Evolutionary conservation across 1,140 invertebrate species (phyloP).

Genomic region (Ceratosolen solmsi): DNA sequence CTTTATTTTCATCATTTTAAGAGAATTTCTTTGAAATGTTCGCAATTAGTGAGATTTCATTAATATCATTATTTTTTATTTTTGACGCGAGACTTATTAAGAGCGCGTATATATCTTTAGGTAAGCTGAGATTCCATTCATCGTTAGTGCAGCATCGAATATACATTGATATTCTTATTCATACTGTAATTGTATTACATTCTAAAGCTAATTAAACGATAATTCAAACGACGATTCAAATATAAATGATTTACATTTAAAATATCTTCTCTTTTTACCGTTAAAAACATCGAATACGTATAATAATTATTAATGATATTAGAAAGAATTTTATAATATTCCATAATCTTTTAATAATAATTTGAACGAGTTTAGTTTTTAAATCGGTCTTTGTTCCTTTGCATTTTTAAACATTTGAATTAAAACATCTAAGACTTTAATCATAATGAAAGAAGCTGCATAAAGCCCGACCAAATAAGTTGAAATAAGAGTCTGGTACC

Average conservation of each 20-base stretch:
- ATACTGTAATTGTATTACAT: too few species aligned
- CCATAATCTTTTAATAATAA: not conserved
- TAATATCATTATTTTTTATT: not conserved
- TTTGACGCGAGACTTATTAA: not conserved
- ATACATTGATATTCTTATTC: not conserved
- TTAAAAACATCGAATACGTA: not conserved
- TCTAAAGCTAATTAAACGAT: too few species aligned
- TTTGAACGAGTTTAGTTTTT: conserved; percentile 6
- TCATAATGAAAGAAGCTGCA: conserved; percentile 21
- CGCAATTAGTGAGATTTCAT: not conserved
- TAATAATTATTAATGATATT: not conserved
- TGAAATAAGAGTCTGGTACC: not conserved
- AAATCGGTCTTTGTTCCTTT: not conserved
- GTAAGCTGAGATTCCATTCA: not conserved
- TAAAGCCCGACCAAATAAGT: not conserved
- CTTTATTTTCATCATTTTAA: not conserved
- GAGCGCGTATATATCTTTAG: not conserved
- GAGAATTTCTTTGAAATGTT: not conserved
- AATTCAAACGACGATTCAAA: not conserved
- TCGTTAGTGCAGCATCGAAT: not conserved
- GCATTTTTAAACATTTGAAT: not conserved
- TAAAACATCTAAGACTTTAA: not conserved
- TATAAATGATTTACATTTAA: not conserved
- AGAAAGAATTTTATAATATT: not conserved
- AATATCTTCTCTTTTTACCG: not conserved